Percentiles rank a stretch among this genome's conserved stretches.
These are phyloP conservation scores for Sapayoa aenigma DNA, from an alignment of 2,113 vertebrate species.

Conservation along the genomic window DNA sequence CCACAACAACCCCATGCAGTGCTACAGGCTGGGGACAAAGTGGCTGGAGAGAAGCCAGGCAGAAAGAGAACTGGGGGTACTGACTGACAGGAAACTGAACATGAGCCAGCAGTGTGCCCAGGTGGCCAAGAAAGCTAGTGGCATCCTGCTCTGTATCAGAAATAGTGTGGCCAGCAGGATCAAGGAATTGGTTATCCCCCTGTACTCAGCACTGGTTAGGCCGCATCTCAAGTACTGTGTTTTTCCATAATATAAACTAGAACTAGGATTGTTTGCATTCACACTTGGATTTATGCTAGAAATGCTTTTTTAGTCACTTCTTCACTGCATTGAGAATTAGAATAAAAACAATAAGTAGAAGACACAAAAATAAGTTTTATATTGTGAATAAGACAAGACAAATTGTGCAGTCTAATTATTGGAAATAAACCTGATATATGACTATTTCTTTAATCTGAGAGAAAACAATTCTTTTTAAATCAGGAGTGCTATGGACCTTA, in stretches of 20 bases:
- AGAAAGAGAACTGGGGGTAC: too few species aligned
- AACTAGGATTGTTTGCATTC: background rate
- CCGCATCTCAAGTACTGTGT: too few species aligned
- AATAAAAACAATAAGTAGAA: background rate
- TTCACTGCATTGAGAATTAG: background rate
- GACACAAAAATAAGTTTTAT: background rate
- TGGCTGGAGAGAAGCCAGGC: too few species aligned
- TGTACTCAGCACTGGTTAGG: too few species aligned
- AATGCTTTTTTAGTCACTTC: background rate
- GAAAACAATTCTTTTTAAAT: background rate
- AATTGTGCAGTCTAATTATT: background rate
- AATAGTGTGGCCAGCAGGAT: too few species aligned
- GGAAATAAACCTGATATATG: background rate
- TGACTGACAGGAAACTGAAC: too few species aligned
- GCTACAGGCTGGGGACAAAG: too few species aligned
- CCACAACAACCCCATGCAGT: too few species aligned
- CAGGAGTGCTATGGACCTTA: background rate
- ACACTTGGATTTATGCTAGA: background rate
- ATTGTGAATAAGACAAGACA: background rate
- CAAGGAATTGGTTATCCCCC: too few species aligned
- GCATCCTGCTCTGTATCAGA: too few species aligned
- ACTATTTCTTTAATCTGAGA: background rate
- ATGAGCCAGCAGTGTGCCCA: too few species aligned
- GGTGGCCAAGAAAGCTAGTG: too few species aligned
- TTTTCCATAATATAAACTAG: background rate